phyloP scores from a whole-genome alignment of 2,113 vertebrate species.

The Ceuthmochares aereus region DNA sequence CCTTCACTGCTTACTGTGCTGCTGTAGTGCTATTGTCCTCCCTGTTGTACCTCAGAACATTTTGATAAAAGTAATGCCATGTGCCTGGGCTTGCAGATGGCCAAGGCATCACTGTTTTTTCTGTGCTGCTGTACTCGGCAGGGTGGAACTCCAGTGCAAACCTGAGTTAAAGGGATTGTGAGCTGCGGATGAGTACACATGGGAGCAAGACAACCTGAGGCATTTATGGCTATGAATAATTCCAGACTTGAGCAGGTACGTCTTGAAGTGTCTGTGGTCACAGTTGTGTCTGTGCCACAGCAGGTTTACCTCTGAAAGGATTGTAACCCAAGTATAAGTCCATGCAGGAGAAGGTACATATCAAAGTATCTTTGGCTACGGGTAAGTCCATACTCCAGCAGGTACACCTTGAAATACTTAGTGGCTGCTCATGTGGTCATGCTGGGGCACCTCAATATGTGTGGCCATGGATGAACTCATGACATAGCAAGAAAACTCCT shows the following conservation, averaged over 20 bases:
- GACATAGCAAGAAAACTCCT: neutral
- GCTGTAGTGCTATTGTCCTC: neutral
- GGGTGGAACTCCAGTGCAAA: neutral
- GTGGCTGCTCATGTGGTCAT: neutral
- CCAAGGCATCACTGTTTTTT: neutral
- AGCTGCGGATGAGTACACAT: neutral
- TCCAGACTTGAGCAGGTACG: neutral
- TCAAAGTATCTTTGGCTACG: too few species aligned
- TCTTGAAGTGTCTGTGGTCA: fast-evolving
- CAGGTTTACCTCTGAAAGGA: too few species aligned
- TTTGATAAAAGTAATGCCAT: too few species aligned
- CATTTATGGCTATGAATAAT: neutral
- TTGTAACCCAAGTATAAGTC: too few species aligned
- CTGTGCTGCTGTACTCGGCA: neutral
- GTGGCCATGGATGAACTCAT: neutral
- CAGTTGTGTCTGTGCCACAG: too few species aligned
- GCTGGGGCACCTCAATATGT: neutral
- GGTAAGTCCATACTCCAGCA: too few species aligned
- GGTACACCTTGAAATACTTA: too few species aligned
- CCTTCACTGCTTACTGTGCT: neutral
- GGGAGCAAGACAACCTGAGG: neutral
- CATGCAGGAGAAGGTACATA: too few species aligned
- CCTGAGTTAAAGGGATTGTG: too few species aligned
- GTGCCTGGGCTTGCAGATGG: neutral
- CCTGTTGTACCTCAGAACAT: neutral